Base-by-base conservation (phyloP, 2,113 vertebrate species). In the Lagenorhynchus albirostris region DNA sequence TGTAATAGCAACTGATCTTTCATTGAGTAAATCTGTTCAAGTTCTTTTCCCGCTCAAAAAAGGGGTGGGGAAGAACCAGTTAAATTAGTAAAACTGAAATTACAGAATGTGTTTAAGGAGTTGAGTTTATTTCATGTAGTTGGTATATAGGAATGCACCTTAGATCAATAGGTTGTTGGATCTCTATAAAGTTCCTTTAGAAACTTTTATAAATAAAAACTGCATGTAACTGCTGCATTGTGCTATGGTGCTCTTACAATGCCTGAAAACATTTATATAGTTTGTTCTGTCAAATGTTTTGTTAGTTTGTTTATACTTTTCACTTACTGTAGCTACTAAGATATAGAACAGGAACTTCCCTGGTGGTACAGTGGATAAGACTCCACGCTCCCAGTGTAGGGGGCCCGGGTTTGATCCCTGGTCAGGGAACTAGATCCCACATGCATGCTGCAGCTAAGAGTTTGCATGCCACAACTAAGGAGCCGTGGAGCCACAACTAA, bases 221-320 rank as follows among this genome's bases (percentile, higher is more conserved):
- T 1, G 21, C 91, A 5, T 17, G 6, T 25, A 29, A 11, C 17
- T 13, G 50, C 38, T 11, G 3, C 9, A 0, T 2, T 7, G 1
- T 47, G 50, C 58, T 33, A 3, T 1, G 9, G 68, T 23, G 70
- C 21, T 33, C 62, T 58, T 12, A 18, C 13, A 2, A 5, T 1
- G 13, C 70, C 47, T 12, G 47, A 21, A 53, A 21, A 0, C 26
- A 17, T 8, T 7, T 25, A 8, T 20, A 1, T 13, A 7, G 13
- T 21, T 47, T 77, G 20, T 68, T 47, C 38, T 58, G 65, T 70
- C 58, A 26, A 3, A 44, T 11, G 3, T 7, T 81, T 36, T 82
- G 23, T 55, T 15, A 8, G 2, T 89, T 55, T 53, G 9, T 38
- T 53, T 47, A 25, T 71, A 41, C 77, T 58, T 70, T 47, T 89